Base-by-base conservation (phyloP, 1,140 invertebrate genomes). In the Limonius californicus region DNA sequence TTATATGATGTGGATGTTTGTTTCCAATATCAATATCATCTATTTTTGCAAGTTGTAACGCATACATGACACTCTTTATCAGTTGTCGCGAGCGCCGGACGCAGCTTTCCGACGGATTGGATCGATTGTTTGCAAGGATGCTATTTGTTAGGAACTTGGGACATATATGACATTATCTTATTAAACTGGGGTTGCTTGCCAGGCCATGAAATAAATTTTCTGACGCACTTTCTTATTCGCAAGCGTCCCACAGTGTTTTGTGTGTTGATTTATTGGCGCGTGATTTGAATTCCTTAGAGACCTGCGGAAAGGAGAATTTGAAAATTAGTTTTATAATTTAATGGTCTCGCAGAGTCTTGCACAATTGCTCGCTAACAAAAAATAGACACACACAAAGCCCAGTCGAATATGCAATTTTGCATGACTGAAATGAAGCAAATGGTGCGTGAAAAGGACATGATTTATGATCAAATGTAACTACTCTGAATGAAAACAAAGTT, bases 151-250 rank as follows among this genome's bases (percentile, higher is more conserved):
- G 66, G 30, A 62, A 56, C 60, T 62, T 60, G 59, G 60, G 66
- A 68, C 66, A 59, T 70, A 67, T 66, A 64, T 68, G 68, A 70
- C 66, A 66, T 70, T 66, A 68, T 68, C 66, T 70, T 70, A 70
- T 70, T 70, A 70, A 70, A 70, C 62, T 57, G 60, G 57, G 58
- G 65, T 70, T 70, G 68, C 68, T 70, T 70, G 68, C 66, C 66
- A 70, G 65, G 64, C 66, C 63, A 68, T 70, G 68, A 68, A 70
- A 70, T 70, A 70, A 70, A 67, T 70, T 67, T 67, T 59, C 68
- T 57, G 68, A 66, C 68, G 65, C 66, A 66, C 61, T 68, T 68
- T 68, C 67, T 68, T 66, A 64, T 66, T 66, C 67, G 59, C 55
- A 47, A 58, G 53, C 43, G 54, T 54, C 58, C 39, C 64, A 58